phyloP scores from a whole-genome alignment of 2,888 invertebrate genomes.

The Rhyacophila evoluta region DNA sequence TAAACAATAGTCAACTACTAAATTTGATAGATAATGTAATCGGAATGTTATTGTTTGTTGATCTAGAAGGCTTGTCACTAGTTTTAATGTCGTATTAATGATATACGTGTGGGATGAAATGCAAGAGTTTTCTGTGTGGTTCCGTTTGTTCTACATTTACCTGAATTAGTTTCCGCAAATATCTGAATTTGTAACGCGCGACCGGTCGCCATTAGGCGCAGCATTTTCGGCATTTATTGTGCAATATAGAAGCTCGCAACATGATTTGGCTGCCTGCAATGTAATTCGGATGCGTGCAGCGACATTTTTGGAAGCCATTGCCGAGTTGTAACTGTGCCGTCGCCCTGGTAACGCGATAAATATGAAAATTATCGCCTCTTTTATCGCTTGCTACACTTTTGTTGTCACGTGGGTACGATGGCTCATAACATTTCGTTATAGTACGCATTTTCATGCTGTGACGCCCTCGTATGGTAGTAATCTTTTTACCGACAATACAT shows the following conservation, averaged over 20 bases:
- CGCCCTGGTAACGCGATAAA: not conserved
- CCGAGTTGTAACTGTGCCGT: not conserved
- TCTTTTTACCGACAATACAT: too few species aligned
- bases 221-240: not conserved
- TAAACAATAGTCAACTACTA: too few species aligned
- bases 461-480: too few species aligned
- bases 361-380: conserved; percentile 6
- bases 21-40: not conserved
- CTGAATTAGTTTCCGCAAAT: conserved; percentile 32
- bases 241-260: not conserved
- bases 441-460: too few species aligned
- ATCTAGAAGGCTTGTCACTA: not conserved
- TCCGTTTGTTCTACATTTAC: not conserved
- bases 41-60: not conserved
- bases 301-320: not conserved
- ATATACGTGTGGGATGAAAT: too few species aligned
- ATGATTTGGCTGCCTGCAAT: not conserved
- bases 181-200: not conserved
- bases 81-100: too few species aligned
- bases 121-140: not conserved
- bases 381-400: conserved; percentile 10
- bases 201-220: not conserved
- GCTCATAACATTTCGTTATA: not conserved
- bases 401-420: not conserved
- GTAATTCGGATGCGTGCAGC: not conserved